Base-by-base conservation (phyloP, 2,797 vertebrate genomes). In the Sarcophilus harrisii region DNA sequence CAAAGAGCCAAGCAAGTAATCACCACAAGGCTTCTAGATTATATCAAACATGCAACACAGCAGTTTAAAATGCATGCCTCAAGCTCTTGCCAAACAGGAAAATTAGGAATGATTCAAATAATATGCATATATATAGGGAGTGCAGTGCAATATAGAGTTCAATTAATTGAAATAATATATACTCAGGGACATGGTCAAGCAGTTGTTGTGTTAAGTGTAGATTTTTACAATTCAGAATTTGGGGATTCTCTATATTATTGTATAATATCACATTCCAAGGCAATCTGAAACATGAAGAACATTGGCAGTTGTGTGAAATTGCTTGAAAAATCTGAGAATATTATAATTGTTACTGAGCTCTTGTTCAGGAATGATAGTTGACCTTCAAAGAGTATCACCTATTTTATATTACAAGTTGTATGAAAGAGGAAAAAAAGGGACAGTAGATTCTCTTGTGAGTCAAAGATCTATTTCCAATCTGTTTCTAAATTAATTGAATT, bases 81-180 rank as follows among this genome's bases (percentile, higher is more conserved):
- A 90, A 87, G 2, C 73, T 90, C 0, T 14, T n/a, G 13, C 5
- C 13, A 81, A 91, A 95, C 9, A 52, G 32, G 8, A 54, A 45
- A 62, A n/a, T 29, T 45, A 16, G 0, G 1, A 81, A 54, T 57
- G 0, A 92, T 28, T 18, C 38, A 54, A 81, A 66, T 57, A 91
- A 59, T 60, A 52, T 24, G 3, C 28, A 92, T 14, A 49, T 0
- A 18, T 32, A 58, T 87, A 89, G 58, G 1, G 30, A 52, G 8
- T 0, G 28, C 5, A 38, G 0, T 55, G 0, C 0, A 92, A 54
- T 1, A 55, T 90, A 4, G 3, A 66, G 57, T 91, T 0, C 49
- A 0, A 38, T 59, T 57, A 28, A 38, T 12, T 73, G 52, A 92
- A 92, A 91, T 49, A 12, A 73, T 60, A 13, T 38, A 2, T 2